These are phyloP conservation scores for Heliconius sara DNA, from an alignment of 2,888 invertebrate genomes.

Conservation along the genomic window DNA sequence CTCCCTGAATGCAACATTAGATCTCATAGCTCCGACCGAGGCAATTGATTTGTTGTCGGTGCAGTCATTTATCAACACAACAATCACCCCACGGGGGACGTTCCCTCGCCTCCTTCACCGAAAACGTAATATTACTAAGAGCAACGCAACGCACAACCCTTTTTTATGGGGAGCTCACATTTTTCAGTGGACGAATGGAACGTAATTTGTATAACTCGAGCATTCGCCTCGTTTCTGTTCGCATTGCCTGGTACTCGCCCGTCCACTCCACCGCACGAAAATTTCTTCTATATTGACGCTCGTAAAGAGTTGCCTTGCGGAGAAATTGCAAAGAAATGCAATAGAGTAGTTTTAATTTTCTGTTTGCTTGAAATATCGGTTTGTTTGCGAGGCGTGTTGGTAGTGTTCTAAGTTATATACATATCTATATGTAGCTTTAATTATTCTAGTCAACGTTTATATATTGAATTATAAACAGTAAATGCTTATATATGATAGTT, in stretches of 20 bases:
- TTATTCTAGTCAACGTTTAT: no score
- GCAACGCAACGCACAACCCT: slow-evolving; percentile 54
- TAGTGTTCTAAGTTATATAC: slow-evolving; percentile 1
- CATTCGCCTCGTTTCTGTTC: slow-evolving; percentile 50
- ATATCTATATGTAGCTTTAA: not conserved
- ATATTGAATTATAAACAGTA: no score
- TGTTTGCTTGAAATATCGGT: slow-evolving; percentile 34
- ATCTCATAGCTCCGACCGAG: slow-evolving; percentile 25
- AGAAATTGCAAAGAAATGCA: slow-evolving; percentile 45
- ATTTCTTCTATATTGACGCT: slow-evolving; percentile 47
- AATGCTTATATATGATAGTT: not conserved
- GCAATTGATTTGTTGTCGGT: slow-evolving; percentile 46
- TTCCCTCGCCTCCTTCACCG: slow-evolving; percentile 56
- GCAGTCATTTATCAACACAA: slow-evolving; percentile 65
- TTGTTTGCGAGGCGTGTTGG: slow-evolving; percentile 17
- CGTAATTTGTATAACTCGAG: slow-evolving; percentile 68
- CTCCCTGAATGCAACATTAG: slow-evolving; percentile 22
- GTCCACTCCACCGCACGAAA: slow-evolving; percentile 49
- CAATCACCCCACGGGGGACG: slow-evolving; percentile 57
- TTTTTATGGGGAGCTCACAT: slow-evolving; percentile 68
- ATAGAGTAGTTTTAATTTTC: slow-evolving; percentile 45
- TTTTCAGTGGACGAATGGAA: slow-evolving; percentile 70
- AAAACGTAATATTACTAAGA: slow-evolving; percentile 65
- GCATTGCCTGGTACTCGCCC: slow-evolving; percentile 43
- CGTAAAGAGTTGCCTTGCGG: slow-evolving; percentile 43